Base-by-base conservation (phyloP, 2,888 invertebrate genomes). In the Slavum lentiscoides region DNA sequence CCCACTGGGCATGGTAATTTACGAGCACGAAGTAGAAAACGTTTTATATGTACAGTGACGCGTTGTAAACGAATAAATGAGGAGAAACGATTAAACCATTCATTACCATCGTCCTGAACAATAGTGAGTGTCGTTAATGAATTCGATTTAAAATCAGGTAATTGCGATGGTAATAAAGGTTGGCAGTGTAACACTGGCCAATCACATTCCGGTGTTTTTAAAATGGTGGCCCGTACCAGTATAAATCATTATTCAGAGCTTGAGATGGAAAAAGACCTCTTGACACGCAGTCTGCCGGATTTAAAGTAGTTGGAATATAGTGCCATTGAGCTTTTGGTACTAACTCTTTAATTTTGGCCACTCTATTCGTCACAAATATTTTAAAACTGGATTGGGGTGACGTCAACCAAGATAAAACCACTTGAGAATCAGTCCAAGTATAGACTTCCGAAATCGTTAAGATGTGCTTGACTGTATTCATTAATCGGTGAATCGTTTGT, bases 351-450 rank as follows among this genome's bases (percentile, higher is more conserved):
- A 83, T 82, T 75, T 83, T 64, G 21, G 83, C 68, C 8, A 83
- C 82, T 23, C 84, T 72, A 61, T 84, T 84, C 58, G 83, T 82
- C 13, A 84, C 83, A 76, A 83, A 84, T 13, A 82, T 82, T 83
- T 84, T 83, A 58, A 82, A 82, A 15, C 62, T 39, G n/a, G 80
- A 58, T 0, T 83, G 82, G 15, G 82, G n/a, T 66, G 73, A 82
- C 17, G 69, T 59, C 15, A 84, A 64, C 84, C 84, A 84, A 15
- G 83, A 74, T n/a, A 84, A 21, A 4, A 82, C 83, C 21, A 84
- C 83, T 13, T 83, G 83, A 7, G 84, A 84, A 69, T 84, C 84
- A 11, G 84, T 83, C 84, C 84, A 85, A 19, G 83, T 83, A 4
- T 82, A 13, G 13, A 49, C 5, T 13, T 83, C 74, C 30, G 82